These are phyloP conservation scores for Clarias batrachus DNA, from an alignment of 2,113 vertebrate species.

Conservation along the genomic window DNA sequence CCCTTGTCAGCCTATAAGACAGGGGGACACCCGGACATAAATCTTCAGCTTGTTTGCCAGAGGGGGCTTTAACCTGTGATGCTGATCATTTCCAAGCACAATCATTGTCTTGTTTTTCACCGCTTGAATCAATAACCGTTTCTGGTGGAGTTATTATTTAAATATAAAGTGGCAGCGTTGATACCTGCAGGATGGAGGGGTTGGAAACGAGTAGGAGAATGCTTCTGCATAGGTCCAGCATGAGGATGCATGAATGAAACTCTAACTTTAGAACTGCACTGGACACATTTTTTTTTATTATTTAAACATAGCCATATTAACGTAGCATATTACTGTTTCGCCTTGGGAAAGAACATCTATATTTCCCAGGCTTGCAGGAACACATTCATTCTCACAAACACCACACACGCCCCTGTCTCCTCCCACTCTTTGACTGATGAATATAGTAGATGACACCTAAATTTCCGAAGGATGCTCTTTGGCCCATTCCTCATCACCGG, in stretches of 20 bases:
- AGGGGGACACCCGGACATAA: constrained; percentile 59
- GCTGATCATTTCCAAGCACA: constrained; percentile 57
- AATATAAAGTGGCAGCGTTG: constrained; percentile 52
- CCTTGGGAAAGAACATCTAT: not conserved
- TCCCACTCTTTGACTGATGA: constrained; percentile 35
- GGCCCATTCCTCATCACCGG: constrained; percentile 38
- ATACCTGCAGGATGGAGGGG: constrained; percentile 22
- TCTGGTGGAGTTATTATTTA: constrained; percentile 54
- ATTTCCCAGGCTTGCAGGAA: not conserved
- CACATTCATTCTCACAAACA: not conserved
- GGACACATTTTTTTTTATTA: not conserved
- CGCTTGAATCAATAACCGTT: constrained; percentile 56
- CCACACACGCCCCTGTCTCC: not conserved
- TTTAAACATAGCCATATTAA: not conserved
- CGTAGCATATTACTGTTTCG: not conserved
- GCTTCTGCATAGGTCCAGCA: constrained; percentile 2
- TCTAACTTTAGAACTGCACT: not conserved
- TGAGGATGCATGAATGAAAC: not conserved
- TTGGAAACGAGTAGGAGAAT: not conserved
- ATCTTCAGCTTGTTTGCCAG: constrained; percentile 63
- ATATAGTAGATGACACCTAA: constrained; percentile 47
- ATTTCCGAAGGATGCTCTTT: constrained; percentile 46
- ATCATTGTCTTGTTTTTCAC: constrained; percentile 48
- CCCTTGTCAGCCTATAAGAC: constrained; percentile 64
- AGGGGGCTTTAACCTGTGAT: constrained; percentile 55